Evolutionary conservation across 2,797 vertebrate genomes (phyloP), one percentile per base, ranked within the genome.

Genomic region (Takifugu ocellatus): DNA sequence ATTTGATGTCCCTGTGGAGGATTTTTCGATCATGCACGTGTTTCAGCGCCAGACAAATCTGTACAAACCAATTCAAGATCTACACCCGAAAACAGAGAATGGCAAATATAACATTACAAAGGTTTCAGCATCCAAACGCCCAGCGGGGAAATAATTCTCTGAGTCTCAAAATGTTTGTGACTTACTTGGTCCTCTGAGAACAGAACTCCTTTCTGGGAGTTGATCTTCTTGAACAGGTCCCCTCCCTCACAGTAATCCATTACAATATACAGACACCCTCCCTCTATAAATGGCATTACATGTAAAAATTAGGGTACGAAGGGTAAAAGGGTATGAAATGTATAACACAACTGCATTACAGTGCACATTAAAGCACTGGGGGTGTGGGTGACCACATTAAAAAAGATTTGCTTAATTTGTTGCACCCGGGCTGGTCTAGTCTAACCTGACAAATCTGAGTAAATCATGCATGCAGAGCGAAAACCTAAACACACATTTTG

Each of bases 161-260:
- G 0, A 15, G n/a, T 49, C 17, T 52, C 17, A 15, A 5, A 53
- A 10, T 57, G n/a, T 25, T 7, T 14, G 42, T 39, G n/a, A 9
- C 74, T 87, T 89, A 98, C 97, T 90, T 99, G 94, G 70, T 95
- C 92, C 80, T 99, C 97, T 24, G 93, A 82, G 77, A 99, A 99
- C 24, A 94, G 88, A 46, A 88, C 51, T 68, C 95, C 96, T 91
- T 93, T 98, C 82, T 99, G 97, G 62, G 94, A 92, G 86, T 98
- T 99, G 84, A 99, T 99, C 88, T 94, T 94, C 89, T 94, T 97
- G 86, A 96, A 99, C 5, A 99, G 88, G 72, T 99, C 97, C 55
- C 97, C 97, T 66, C 97, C 97, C 85, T 98, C 97, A 87, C 97
- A 99, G 75, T 98, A 99, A 88, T 98, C 97, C 97, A 99, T 99